Conservation (phyloP, 2,888 invertebrate species). For the Lycia hirtaria region DNA sequence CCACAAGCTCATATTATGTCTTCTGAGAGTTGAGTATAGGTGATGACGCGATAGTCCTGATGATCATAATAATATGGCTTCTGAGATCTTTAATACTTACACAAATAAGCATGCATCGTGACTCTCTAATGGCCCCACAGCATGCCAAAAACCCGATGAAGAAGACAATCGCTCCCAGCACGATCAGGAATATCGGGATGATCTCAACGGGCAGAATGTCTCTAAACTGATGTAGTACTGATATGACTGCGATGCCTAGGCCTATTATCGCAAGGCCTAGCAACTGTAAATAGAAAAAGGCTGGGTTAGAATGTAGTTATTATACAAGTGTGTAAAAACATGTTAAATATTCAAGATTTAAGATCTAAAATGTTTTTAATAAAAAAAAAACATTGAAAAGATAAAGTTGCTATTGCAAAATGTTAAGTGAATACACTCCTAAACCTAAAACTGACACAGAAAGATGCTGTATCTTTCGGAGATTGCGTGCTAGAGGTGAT, state of each 20-base stretch:
- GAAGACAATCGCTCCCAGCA: conserved; percentile 88
- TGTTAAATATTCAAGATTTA: background rate
- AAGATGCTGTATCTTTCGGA: too few relatives aligned
- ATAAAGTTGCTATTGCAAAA: too few relatives aligned
- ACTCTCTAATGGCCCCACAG: conserved; percentile 93
- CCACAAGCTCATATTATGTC: too few relatives aligned
- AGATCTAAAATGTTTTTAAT: too few relatives aligned
- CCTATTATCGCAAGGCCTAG: conserved; percentile 55
- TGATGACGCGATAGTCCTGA: too few relatives aligned
- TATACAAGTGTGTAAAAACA: background rate
- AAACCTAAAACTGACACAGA: too few relatives aligned
- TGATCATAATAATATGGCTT: too few relatives aligned
- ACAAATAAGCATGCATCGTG: conserved; percentile 50
- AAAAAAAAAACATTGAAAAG: too few relatives aligned
- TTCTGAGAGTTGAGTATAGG: too few relatives aligned
- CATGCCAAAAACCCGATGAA: conserved; percentile 93
- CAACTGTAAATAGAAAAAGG: conserved; percentile 49
- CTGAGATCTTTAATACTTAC: too few relatives aligned
- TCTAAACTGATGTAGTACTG: conserved; percentile 43
- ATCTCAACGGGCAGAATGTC: conserved; percentile 50
- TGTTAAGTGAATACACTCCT: too few relatives aligned
- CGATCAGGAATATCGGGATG: conserved; percentile 54
- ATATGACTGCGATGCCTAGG: conserved; percentile 52
- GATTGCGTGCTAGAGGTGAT: too few relatives aligned
- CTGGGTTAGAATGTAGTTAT: background rate